A percentile compares a stretch with the other conserved stretches of the same genome.
phyloP scores from a whole-genome alignment of 2,888 invertebrate genomes.

The Cosmopolites sordidus region DNA sequence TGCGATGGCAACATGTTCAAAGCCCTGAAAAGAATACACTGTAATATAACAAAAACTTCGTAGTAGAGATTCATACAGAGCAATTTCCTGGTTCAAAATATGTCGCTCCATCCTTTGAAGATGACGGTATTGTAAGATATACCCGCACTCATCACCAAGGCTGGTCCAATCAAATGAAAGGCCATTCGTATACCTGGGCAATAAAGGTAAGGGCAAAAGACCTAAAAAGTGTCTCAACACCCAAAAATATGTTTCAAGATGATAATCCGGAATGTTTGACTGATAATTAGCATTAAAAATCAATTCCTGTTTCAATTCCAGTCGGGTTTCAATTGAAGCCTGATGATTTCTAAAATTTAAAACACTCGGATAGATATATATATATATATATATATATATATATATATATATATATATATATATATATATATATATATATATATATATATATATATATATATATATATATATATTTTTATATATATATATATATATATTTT shows the following conservation, averaged over 20 bases:
- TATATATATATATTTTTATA: no score
- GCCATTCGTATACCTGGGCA: slow-evolving; percentile 29
- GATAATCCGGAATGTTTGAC: slow-evolving; percentile 2
- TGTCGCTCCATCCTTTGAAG: slow-evolving; percentile 8
- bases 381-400: no score
- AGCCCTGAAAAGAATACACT: slow-evolving; percentile 23
- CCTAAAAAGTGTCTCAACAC: slow-evolving; percentile 35
- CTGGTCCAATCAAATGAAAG: slow-evolving; percentile 29
- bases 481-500: no score
- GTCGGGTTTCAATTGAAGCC: slow-evolving; percentile 24
- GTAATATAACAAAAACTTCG: background rate
- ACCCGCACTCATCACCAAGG: slow-evolving; percentile 27
- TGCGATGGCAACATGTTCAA: slow-evolving; percentile 30
- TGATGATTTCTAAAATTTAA: slow-evolving; percentile 22
- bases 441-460: no score
- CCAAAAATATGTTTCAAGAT: slow-evolving; percentile 33
- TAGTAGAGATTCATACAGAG: slow-evolving; percentile 22
- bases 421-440: no score
- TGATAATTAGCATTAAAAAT: slow-evolving; percentile 22
- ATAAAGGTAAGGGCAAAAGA: slow-evolving; percentile 33
- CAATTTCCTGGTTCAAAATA: slow-evolving; percentile 27
- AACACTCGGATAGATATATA: no score
- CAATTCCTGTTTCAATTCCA: slow-evolving; percentile 31
- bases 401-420: no score
- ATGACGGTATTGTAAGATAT: background rate